Evolutionary conservation across 2,888 invertebrate genomes (phyloP), one percentile per base, ranked within the genome.

Genomic region (Caenorhabditis afra): DNA sequence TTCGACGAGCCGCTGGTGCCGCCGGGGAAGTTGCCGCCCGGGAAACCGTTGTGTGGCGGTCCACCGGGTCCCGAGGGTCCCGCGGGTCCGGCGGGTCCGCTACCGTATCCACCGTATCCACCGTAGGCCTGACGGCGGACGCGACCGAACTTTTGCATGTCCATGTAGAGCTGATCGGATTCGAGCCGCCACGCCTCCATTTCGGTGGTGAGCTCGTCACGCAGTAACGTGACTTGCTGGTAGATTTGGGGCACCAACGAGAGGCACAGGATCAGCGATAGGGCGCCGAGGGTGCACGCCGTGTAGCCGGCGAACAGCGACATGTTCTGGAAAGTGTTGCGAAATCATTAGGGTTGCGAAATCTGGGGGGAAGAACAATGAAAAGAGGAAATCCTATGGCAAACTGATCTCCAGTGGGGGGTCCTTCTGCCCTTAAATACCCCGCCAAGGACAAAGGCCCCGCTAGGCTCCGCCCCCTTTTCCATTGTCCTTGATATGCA

Each of bases 101-200:
- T 55, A 12, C 77, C 78, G 61, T 82, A 83, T 47, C 78, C 82
- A 22, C 81, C 84, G 66, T 83, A 83, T 64, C 81, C 82, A 35
- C 83, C 86, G 66, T 84, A 83, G 10, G 79, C 77, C 45, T 79
- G 79, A 76, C 84, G 80, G 49, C 80, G 77, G 22, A 79, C 78
- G 49, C 84, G 81, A 5, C 80, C 82, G 58, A 65, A 79, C 62
- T 75, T 78, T 67, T 81, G 77, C 73, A 84, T 73, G 57, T 83
- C 84, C 37, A 62, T 47, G 77, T 83, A 84, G 58, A 83, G 73
- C 7, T 35, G 29, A 55, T 83, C 83, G 44, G 81, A 59, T 55
- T 81, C 59, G 23, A 67, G 16, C 71, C 81, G 83, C 85, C 84
- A 84, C 44, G 81, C 73, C 52, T 85, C 83, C 82, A 86, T 86